Evolutionary conservation across 2,797 vertebrate genomes (phyloP).

Genomic region (Galaxias olidus): DNA sequence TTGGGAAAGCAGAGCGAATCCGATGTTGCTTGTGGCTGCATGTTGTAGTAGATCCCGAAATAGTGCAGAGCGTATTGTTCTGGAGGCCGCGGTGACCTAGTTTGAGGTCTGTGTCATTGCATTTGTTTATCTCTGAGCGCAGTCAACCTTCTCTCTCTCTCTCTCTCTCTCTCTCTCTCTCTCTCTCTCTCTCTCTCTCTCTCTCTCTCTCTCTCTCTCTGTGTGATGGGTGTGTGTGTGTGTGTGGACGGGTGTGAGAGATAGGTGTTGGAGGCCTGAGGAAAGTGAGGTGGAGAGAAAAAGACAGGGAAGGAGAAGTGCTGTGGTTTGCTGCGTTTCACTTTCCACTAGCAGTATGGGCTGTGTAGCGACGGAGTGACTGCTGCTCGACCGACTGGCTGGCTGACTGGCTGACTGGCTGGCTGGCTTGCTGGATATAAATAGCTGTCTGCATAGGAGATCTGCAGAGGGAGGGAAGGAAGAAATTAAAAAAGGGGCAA

Average conservation of each 20-base stretch:
- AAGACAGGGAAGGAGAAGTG: conserved; percentile 32
- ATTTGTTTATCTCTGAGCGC: conserved; percentile 64
- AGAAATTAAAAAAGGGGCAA: no score
- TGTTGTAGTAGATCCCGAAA: conserved; percentile 61
- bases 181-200: conserved; percentile 30
- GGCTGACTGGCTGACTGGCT: conserved; percentile 29
- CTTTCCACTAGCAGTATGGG: conserved; percentile 54
- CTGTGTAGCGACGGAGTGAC: conserved; percentile 30
- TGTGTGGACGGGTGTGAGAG: not conserved
- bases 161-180: no score
- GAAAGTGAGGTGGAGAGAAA: conserved; percentile 25
- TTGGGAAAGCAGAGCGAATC: not conserved
- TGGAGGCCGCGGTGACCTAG: conserved; percentile 58
- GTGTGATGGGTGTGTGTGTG: conserved; percentile 31
- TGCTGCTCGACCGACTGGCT: not conserved
- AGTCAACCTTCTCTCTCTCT: conserved; percentile 61
- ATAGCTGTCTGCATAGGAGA: conserved; percentile 77
- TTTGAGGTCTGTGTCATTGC: conserved; percentile 36
- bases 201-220: conserved; percentile 29
- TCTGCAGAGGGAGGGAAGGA: conserved; percentile 56
- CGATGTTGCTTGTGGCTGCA: conserved; percentile 39
- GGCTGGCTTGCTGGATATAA: conserved; percentile 72
- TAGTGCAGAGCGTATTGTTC: conserved; percentile 62
- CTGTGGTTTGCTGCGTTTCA: conserved; percentile 40
- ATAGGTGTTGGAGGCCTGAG: no score